Evolutionary conservation across 1,140 invertebrate genomes (phyloP), one percentile per base, ranked within the genome.

Genomic region (Chelonus insularis): DNA sequence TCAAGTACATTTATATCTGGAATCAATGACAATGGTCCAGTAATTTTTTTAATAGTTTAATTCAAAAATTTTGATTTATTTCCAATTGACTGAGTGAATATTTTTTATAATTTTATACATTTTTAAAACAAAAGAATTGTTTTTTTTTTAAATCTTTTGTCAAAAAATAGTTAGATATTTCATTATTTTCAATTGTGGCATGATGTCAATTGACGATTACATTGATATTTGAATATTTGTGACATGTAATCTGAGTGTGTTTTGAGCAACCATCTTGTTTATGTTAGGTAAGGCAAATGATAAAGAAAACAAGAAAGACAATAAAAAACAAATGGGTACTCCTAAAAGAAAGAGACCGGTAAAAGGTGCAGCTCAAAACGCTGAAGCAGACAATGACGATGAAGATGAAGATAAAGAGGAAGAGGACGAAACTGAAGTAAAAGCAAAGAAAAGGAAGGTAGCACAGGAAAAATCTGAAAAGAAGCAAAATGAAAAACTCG

Each of bases 371-470:
- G 43, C 4, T n/a, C 14, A 14, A 9, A 16, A 34, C 7, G 12
- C 18, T 14, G 12, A 29, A 16, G 45, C 52, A 14, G 37, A 41
- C 11, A 37, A 32, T 14, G 14, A 34, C 4, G 60, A 68, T 0
- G 34, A 57, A 2, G 50, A 68, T 12, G 52, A 72, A 29, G 37
- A 71, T 9, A 32, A 7, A 34, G 65, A 63, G 4, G 55, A 65
- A 18, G 62, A 63, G 54, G 48, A 62, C 7, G 60, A 65, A 18
- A 57, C 61, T 54, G 29, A 25, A 34, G 32, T 52, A 5, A 67
- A 65, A 2, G 68, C 37, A n/a, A n/a, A n/a, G n/a, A n/a, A n/a
- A n/a, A n/a, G n/a, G n/a, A n/a, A n/a, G n/a, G n/a, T n/a, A n/a
- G n/a, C n/a, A n/a, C n/a, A n/a, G n/a, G n/a, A n/a, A n/a, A n/a